Conservation (phyloP, 2,113 vertebrate species). For the Oncorhynchus masou region DNA sequence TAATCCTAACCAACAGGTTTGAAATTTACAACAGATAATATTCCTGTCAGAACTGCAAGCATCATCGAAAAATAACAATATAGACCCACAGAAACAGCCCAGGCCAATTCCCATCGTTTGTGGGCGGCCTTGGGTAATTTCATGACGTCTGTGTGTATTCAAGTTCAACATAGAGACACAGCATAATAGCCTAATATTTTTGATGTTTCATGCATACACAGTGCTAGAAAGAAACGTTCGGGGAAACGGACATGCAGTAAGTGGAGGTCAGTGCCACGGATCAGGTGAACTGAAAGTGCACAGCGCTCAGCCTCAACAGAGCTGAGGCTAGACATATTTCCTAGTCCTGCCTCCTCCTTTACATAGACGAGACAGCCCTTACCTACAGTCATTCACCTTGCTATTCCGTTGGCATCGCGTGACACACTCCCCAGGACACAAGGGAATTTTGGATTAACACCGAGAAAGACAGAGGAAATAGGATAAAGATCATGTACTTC, state of each 20-base stretch:
- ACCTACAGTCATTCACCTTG: conserved; percentile 37
- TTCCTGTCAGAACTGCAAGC: conserved; percentile 26
- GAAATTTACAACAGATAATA: conserved; percentile 3
- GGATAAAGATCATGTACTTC: not conserved
- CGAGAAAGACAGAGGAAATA: not conserved
- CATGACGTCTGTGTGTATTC: too few relatives aligned
- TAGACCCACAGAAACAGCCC: not conserved
- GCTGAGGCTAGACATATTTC: conserved; percentile 13
- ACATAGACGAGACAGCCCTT: conserved; percentile 26
- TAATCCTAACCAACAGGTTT: conserved; percentile 24
- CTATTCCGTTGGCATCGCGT: conserved; percentile 1
- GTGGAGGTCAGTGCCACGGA: conserved; percentile 36
- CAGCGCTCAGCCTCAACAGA: conserved; percentile 18
- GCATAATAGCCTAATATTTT: too few relatives aligned
- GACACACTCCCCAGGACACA: conserved; percentile 27
- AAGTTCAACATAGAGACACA: too few relatives aligned
- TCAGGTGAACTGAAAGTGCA: conserved; percentile 35
- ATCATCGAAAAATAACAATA: conserved; percentile 18
- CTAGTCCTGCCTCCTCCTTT: conserved; percentile 48
- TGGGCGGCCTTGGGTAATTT: not conserved
- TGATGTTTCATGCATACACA: too few relatives aligned
- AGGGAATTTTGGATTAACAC: conserved; percentile 25
- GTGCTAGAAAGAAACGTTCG: too few relatives aligned
- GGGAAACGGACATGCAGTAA: conserved; percentile 16
- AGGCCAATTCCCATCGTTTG: not conserved